Conservation (phyloP, 2,113 vertebrate species). For the Pitta sordida region DNA sequence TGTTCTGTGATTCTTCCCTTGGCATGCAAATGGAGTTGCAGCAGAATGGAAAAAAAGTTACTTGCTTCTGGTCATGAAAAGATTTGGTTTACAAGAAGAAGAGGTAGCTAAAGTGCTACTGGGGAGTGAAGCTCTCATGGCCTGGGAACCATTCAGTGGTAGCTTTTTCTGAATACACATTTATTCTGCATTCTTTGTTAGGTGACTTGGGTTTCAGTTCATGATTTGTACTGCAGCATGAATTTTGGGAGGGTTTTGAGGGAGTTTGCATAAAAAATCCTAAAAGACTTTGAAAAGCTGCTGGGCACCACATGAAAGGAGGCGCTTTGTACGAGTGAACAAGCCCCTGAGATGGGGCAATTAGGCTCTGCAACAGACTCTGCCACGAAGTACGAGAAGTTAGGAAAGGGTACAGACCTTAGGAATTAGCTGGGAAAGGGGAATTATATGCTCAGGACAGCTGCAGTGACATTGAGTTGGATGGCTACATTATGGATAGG, state of each 20-base stretch:
- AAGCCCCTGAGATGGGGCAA: rapidly evolving
- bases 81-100: background rate
- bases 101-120: background rate
- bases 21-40: background rate
- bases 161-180: background rate
- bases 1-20: background rate
- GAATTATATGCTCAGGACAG: background rate
- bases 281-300: background rate
- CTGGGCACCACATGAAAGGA: background rate
- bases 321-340: rapidly evolving
- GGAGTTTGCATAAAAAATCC: background rate
- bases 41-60: background rate
- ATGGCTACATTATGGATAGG: background rate
- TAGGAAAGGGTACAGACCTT: background rate
- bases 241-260: background rate
- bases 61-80: background rate
- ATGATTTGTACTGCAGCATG: background rate
- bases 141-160: background rate
- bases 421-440: background rate
- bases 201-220: background rate
- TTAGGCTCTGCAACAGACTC: background rate
- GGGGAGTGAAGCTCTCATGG: background rate
- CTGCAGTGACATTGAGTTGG: background rate
- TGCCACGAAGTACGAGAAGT: background rate
- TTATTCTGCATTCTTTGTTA: background rate